These are phyloP conservation scores for Oopsacas minuta DNA, from an alignment of 37 sponge, comb jelly and placozoan species.

Conservation along the genomic window DNA sequence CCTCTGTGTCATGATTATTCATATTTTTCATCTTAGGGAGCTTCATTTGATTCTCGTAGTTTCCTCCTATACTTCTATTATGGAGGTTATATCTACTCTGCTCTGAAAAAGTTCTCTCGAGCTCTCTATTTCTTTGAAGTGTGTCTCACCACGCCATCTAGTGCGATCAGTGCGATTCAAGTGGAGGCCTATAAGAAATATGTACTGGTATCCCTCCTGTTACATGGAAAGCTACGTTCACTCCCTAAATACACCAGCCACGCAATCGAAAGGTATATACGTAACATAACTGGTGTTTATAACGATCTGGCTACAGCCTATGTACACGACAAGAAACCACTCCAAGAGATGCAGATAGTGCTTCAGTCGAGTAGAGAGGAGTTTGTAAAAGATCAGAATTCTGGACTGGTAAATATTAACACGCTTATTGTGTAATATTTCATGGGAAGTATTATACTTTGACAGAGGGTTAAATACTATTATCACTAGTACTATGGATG, in stretches of 20 bases:
- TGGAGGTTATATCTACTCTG: slow-evolving; percentile 83
- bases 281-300: background rate
- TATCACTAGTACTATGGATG: no score
- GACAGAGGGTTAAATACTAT: no score
- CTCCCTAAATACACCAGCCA: slow-evolving; percentile 12
- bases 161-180: slow-evolving; percentile 79
- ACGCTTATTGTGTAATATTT: no score
- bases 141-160: slow-evolving; percentile 67
- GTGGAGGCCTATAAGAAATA: slow-evolving; percentile 92
- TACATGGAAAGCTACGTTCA: slow-evolving; percentile 51
- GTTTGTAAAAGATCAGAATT: slow-evolving; percentile 5
- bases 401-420: slow-evolving; percentile 2
- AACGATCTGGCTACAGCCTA: background rate
- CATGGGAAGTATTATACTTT: no score
- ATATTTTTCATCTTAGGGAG: slow-evolving; percentile 24
- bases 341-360: slow-evolving; percentile 4
- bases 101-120: slow-evolving; percentile 57
- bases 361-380: background rate
- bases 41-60: slow-evolving; percentile 48
- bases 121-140: slow-evolving; percentile 66
- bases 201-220: slow-evolving; percentile 62
- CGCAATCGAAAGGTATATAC: background rate
- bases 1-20: background rate
- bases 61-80: slow-evolving; percentile 80
- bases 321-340: background rate